These are phyloP conservation scores for Tiliacea aurago DNA, from an alignment of 2,888 invertebrate species.

Conservation along the genomic window DNA sequence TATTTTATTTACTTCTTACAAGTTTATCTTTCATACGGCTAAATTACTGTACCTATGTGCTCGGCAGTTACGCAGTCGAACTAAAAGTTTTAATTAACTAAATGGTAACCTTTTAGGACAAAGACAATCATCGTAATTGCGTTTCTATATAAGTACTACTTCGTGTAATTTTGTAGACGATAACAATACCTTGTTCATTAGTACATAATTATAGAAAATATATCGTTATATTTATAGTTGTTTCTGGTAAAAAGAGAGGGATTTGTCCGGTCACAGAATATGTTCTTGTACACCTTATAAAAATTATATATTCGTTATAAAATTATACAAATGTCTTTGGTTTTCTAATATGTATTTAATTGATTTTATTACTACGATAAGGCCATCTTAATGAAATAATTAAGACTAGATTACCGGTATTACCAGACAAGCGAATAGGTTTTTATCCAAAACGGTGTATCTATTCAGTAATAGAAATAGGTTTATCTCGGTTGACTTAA, in stretches of 20 bases:
- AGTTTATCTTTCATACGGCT: not conserved
- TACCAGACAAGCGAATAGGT: not conserved
- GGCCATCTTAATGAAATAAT: not conserved
- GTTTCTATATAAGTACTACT: conserved; percentile 13
- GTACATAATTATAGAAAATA: not conserved
- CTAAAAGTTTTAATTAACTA: conserved; percentile 46
- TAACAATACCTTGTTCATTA: conserved; percentile 4
- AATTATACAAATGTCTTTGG: not conserved
- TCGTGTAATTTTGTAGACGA: conserved; percentile 27
- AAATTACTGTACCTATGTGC: conserved; percentile 29
- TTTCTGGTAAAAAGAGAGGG: not conserved
- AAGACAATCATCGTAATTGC: conserved; percentile 40
- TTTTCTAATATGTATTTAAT: conserved; percentile 1
- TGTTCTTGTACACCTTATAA: no score
- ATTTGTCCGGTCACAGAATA: not conserved
- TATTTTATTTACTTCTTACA: not conserved
- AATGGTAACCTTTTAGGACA: conserved; percentile 30
- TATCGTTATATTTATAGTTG: not conserved
- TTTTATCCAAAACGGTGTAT: not conserved
- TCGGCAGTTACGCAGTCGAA: conserved; percentile 6
- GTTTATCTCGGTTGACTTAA: conserved; percentile 47
- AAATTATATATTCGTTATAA: no score
- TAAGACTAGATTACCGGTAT: conserved; percentile 3
- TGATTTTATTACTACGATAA: not conserved
- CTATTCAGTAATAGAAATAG: conserved; percentile 17